Conservation (phyloP, 1,140 invertebrate species). For the Drosophila pachea region DNA sequence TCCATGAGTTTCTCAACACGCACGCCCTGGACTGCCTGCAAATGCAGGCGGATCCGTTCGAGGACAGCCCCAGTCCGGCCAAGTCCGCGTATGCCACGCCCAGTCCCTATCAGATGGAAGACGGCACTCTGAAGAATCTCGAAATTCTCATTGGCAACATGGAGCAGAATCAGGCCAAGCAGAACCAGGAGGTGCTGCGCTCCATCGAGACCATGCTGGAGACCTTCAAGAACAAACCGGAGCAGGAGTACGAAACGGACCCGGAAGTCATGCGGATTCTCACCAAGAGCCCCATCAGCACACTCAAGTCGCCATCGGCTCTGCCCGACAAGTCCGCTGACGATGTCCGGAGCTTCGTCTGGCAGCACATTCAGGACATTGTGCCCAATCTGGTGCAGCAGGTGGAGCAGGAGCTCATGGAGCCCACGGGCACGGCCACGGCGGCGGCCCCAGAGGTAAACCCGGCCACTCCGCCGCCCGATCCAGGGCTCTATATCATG, state of each 20-base stretch:
- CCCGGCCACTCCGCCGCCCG: constrained; percentile 33
- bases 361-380: constrained; percentile 78
- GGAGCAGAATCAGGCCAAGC: constrained; percentile 77
- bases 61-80: constrained; percentile 53
- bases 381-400: constrained; percentile 78
- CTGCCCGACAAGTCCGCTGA: constrained; percentile 43
- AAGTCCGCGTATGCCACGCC: constrained; percentile 68
- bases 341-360: constrained; percentile 75
- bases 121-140: constrained; percentile 75
- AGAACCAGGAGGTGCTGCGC: constrained; percentile 69
- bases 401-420: constrained; percentile 73
- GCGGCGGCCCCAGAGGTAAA: constrained; percentile 2
- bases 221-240: constrained; percentile 56
- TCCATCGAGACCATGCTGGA: constrained; percentile 75
- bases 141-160: constrained; percentile 78
- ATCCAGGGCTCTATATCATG: constrained; percentile 64
- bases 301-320: constrained; percentile 21
- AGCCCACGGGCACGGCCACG: constrained; percentile 23
- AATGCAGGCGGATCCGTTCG: constrained; percentile 53
- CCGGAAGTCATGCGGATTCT: constrained; percentile 71
- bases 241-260: constrained; percentile 66
- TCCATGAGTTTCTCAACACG: constrained; percentile 75
- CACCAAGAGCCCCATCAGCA: constrained; percentile 73
- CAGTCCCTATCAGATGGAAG: constrained; percentile 68
- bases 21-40: constrained; percentile 74